Base-by-base conservation (phyloP, 2,797 vertebrate species). In the Hozukius guyotensis region DNA sequence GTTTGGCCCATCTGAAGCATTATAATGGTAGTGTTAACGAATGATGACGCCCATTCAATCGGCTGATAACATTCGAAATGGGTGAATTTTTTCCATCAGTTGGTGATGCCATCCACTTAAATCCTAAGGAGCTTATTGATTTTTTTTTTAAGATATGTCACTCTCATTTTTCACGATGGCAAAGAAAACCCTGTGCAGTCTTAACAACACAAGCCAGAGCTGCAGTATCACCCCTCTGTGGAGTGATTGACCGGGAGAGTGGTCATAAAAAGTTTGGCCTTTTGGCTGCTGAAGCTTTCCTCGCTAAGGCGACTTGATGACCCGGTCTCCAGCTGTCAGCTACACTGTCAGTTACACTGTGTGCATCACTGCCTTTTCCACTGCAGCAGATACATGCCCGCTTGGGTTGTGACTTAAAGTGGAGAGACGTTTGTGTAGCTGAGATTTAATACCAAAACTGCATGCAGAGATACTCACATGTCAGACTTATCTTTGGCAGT, bases 251-350 rank as follows among this genome's bases (percentile, higher is more conserved):
- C 68, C 49, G 49, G 18, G 57, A 57, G 46, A 49, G 52, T 31
- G 53, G 70, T 22, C 72, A 56, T 64, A 31, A 85, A 69, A 52
- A 75, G 32, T 75, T 82, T 79, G 77, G 78, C 75, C 61, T 69
- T 65, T 70, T n/a, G 55, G 78, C 78, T 67, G 56, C 53, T 55
- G 65, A 49, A 46, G 67, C 32, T 42, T 31, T 59, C 61, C 69
- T 63, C 20, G 3, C 34, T 71, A 13, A 66, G 76, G 20, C 56
- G 55, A 38, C 76, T 69, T 38, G 71, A 86, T 86, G 77, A 80
- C 72, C 72, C 42, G 29, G 72, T 57, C 63, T 81, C 78, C 46
- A 36, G 75, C 81, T 91, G 85, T 89, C 89, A 78, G 68, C 71
- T 72, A 31, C 75, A 62, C 72, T 65, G 68, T 68, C 89, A 78